Evolutionary conservation across 2,888 invertebrate genomes (phyloP), one percentile per base, ranked within the genome.

Genomic region (Elegia similella): DNA sequence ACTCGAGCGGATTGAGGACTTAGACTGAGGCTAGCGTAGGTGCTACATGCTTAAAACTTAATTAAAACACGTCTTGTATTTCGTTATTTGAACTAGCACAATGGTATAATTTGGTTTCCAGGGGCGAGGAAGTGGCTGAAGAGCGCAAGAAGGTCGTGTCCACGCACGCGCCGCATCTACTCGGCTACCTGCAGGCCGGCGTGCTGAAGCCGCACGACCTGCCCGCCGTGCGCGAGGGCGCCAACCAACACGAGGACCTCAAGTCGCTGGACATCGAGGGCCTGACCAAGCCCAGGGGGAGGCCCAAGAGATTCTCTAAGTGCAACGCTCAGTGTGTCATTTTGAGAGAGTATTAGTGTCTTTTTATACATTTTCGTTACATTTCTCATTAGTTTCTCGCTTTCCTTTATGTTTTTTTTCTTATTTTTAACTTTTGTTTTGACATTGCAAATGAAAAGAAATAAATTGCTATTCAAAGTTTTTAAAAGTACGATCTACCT

Each of bases 181-280:
- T 93, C 3, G 94, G 94, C 2, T 93, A 88, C 76, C 67, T 94
- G 7, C 94, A 94, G 12, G 83, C 89, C 10, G 94, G 93, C 0
- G 82, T 93, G 1, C 57, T 94, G 7, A 72, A 70, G 52, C 66
- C 68, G 0, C 78, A 73, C 0, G 94, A 94, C 76, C 58, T 93
- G 42, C 80, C 85, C 0, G 62, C 65, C 0, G 66, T 76, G 0
- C 13, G 66, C 0, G 59, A 54, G 0, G 82, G 78, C 0, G 74
- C 74, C 0, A 13, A 46, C 1, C 5, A 0, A 0, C 7, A 56
- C 0, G 53, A 56, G 0, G 56, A 57, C 0, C 63, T 75, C 0
- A 57, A 59, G 0, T 0, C 8, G 0, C 61, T 82, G 1, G 72
- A 81, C 13, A 52, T 82, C 0, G 77, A 70, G 2, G 55, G 67